A percentile compares a stretch with the other conserved stretches of the same genome.
Evolutionary conservation across 2,797 vertebrate genomes (phyloP).

Genomic region (Pangasius macronema): DNA sequence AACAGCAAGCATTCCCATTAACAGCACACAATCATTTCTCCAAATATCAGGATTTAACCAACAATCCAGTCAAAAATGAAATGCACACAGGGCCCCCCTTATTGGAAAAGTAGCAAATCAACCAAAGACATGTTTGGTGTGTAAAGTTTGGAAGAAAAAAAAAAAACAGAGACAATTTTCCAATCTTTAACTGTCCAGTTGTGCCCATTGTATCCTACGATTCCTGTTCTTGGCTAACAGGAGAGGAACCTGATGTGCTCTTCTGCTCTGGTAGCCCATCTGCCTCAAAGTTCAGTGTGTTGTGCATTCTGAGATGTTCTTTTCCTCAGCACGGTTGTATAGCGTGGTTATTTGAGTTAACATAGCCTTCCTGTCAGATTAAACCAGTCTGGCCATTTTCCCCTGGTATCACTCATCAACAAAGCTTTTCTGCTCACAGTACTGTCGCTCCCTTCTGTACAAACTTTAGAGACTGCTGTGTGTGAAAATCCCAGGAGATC

Average conservation of each 20-base stretch:
- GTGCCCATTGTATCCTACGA: neutral
- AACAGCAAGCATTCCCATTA: slow-evolving; percentile 28
- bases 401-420: neutral
- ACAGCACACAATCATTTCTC: slow-evolving; percentile 41
- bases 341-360: neutral
- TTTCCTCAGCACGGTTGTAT: neutral
- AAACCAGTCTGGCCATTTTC: neutral
- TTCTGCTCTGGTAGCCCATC: neutral
- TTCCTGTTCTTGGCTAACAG: neutral
- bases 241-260: neutral
- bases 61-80: neutral
- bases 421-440: neutral
- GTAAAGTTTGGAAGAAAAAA: neutral
- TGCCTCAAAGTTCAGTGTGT: neutral
- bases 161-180: neutral
- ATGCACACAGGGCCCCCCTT: neutral
- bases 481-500: neutral
- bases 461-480: neutral
- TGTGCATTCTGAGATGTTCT: neutral
- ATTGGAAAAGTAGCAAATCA: neutral
- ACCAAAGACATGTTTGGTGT: neutral
- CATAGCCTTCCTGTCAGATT: neutral
- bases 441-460: neutral
- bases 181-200: neutral
- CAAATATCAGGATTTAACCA: slow-evolving; percentile 14